These are phyloP conservation scores for Heliconius hewitsoni DNA, from an alignment of 1,140 invertebrate genomes.

Conservation along the genomic window DNA sequence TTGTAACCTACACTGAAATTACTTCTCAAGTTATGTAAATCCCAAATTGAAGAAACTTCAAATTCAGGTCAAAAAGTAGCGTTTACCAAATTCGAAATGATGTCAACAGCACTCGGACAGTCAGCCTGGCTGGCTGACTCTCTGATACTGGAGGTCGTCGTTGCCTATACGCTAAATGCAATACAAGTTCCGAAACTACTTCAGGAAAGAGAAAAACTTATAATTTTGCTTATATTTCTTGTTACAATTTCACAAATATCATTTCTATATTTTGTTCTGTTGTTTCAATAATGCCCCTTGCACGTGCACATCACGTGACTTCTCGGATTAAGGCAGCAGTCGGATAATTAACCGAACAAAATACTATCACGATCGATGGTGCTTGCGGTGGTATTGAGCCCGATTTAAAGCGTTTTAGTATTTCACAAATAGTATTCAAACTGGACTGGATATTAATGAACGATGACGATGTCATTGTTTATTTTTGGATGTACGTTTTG, in stretches of 20 bases:
- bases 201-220: background rate
- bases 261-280: conserved; percentile 21
- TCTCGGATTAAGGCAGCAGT: conserved; percentile 66
- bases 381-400: conserved; percentile 22
- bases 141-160: background rate
- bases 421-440: conserved; percentile 2
- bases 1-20: background rate
- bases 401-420: conserved; percentile 22
- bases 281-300: conserved; percentile 29
- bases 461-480: background rate
- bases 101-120: conserved; percentile 3
- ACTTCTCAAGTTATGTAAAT: background rate
- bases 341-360: conserved; percentile 78
- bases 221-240: background rate
- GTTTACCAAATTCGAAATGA: background rate
- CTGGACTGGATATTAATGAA: background rate
- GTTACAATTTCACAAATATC: background rate
- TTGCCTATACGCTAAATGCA: background rate
- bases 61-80: background rate
- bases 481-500: background rate
- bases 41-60: conserved; percentile 1
- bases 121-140: background rate
- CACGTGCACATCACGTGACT: conserved; percentile 75
- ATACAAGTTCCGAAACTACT: background rate
- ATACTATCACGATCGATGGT: conserved; percentile 50